Conservation (phyloP, 2,113 vertebrate genomes). For the Eublepharis macularius region DNA sequence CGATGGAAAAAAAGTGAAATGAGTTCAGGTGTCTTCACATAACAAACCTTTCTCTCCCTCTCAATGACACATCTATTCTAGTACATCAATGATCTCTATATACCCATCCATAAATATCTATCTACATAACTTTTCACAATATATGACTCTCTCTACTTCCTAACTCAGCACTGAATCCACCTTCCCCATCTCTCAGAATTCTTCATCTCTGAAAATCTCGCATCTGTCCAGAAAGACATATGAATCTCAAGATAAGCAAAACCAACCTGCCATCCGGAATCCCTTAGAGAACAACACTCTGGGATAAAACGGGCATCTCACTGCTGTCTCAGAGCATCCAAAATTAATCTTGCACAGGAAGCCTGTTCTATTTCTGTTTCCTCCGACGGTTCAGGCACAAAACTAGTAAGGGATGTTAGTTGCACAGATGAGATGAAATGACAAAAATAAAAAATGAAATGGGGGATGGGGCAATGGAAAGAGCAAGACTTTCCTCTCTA, state of each 20-base stretch:
- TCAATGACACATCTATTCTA: no score
- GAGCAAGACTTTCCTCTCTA: background rate
- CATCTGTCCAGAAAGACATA: background rate
- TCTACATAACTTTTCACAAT: background rate
- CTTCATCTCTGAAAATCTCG: background rate
- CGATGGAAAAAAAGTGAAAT: background rate
- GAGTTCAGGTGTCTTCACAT: background rate
- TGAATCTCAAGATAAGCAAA: background rate
- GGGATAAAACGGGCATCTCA: background rate
- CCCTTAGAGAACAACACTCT: background rate
- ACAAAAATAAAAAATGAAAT: background rate
- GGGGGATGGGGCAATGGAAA: background rate
- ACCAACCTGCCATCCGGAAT: background rate
- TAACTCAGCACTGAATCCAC: background rate
- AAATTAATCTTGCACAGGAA: background rate
- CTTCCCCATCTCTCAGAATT: background rate
- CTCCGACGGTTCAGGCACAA: background rate
- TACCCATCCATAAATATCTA: background rate
- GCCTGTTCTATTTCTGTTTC: background rate
- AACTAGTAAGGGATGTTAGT: background rate
- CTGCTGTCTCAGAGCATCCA: background rate
- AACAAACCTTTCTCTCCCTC: background rate
- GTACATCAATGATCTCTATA: background rate
- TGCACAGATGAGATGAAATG: background rate
- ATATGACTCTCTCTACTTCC: no score